Conservation (phyloP, 1,140 invertebrate genomes). For the Prorops nasuta region DNA sequence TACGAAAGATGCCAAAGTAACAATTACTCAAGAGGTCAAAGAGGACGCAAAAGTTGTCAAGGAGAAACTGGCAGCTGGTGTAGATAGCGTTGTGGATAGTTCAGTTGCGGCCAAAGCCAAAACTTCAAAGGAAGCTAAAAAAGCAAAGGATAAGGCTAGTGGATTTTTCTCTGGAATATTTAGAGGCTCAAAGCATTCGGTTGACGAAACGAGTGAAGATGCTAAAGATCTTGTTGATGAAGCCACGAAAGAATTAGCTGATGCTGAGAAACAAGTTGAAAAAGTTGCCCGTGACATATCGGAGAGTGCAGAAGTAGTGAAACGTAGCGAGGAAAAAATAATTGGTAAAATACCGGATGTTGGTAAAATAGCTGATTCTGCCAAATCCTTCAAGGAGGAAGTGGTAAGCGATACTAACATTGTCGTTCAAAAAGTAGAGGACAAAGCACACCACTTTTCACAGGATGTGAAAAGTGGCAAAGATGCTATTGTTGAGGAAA, state of each 20-base stretch:
- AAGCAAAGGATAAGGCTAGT: not conserved
- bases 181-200: slow-evolving; percentile 34
- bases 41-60: not conserved
- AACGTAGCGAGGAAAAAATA: not conserved
- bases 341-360: not conserved
- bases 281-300: slow-evolving; percentile 3
- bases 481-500: not conserved
- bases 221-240: slow-evolving; percentile 39
- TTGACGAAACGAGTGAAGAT: slow-evolving; percentile 39
- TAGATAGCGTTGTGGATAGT: not conserved
- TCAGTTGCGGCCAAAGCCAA: slow-evolving; percentile 9
- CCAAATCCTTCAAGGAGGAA: slow-evolving; percentile 4
- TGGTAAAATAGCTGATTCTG: not conserved
- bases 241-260: not conserved
- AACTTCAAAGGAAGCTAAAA: slow-evolving; percentile 1
- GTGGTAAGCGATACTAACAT: slow-evolving; percentile 39
- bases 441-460: no score
- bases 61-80: slow-evolving; percentile 4
- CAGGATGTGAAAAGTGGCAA: slow-evolving; percentile 20
- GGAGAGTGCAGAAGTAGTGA: not conserved
- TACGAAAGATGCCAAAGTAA: slow-evolving; percentile 3
- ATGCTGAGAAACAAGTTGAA: not conserved
- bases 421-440: slow-evolving; percentile 33
- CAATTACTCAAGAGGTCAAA: slow-evolving; percentile 5
- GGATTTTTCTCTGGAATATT: slow-evolving; percentile 27